Percentiles rank a stretch among this genome's conserved stretches.
Conservation (phyloP, 2,888 invertebrate genomes). For the Agrenia bidenticulata region DNA sequence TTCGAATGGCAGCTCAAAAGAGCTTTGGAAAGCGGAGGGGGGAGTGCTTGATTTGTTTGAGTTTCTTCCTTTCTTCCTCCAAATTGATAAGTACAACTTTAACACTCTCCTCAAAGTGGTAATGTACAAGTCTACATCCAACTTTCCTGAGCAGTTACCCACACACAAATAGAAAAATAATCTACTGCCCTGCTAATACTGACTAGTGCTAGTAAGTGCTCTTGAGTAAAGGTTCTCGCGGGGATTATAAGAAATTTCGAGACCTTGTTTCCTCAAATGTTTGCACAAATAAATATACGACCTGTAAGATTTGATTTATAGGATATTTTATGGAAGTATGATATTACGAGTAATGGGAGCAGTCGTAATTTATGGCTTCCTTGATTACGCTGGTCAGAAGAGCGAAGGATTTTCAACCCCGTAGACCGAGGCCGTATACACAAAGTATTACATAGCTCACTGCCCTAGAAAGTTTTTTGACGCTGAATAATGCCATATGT, state of each 20-base stretch:
- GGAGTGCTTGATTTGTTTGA: slow-evolving; percentile 3
- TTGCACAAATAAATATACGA: slow-evolving; percentile 6
- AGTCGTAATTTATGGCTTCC: slow-evolving; percentile 15
- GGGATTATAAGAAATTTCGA: background rate
- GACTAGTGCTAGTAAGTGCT: too few relatives aligned
- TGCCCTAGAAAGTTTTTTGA: slow-evolving; percentile 19
- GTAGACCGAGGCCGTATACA: background rate
- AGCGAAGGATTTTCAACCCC: background rate
- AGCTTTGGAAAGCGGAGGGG: background rate
- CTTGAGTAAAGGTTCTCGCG: background rate
- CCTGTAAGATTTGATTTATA: slow-evolving; percentile 22
- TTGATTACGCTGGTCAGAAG: slow-evolving; percentile 22
- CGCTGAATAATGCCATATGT: slow-evolving; percentile 25
- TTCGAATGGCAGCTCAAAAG: slow-evolving; percentile 2
- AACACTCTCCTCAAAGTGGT: too few relatives aligned
- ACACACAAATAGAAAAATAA: slow-evolving; percentile 9
- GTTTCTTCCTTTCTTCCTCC: background rate
- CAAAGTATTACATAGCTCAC: background rate
- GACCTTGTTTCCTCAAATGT: background rate
- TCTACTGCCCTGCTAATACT: background rate
- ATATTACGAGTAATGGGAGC: slow-evolving; percentile 13
- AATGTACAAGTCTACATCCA: background rate
- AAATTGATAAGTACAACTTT: background rate
- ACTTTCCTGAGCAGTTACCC: background rate
- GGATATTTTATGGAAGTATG: slow-evolving; percentile 10